phyloP scores from a whole-genome alignment of 2,113 vertebrate genomes.

The Odocoileus virginianus region DNA sequence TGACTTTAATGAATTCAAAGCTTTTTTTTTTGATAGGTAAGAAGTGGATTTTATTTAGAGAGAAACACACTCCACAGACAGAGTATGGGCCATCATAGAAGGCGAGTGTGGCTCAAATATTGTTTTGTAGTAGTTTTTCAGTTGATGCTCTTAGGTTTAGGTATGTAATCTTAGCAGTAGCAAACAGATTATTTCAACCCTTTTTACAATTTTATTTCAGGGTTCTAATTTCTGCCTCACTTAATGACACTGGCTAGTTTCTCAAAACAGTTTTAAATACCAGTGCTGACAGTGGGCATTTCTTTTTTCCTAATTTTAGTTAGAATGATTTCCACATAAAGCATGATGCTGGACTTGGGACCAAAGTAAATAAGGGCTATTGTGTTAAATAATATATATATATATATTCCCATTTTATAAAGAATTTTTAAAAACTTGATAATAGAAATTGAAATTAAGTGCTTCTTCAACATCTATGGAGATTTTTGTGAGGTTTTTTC shows the following conservation, averaged over 20 bases:
- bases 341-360: not conserved
- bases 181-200: not conserved
- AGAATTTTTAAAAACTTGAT: not conserved
- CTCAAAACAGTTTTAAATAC: not conserved
- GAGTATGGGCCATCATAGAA: not conserved
- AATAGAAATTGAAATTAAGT: not conserved
- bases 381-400: not conserved
- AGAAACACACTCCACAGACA: not conserved
- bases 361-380: not conserved
- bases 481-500: not conserved
- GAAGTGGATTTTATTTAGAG: not conserved
- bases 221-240: not conserved
- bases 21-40: not conserved
- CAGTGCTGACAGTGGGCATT: not conserved
- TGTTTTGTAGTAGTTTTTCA: not conserved
- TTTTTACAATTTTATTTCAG: not conserved
- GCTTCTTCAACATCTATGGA: not conserved
- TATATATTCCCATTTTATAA: not conserved
- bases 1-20: not conserved
- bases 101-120: not conserved
- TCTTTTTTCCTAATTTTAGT: not conserved
- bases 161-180: not conserved
- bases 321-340: not conserved
- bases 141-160: not conserved
- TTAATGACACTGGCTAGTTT: not conserved